Conservation (phyloP, 2,888 invertebrate species). For the Aphelenchoides bicaudatus region DNA sequence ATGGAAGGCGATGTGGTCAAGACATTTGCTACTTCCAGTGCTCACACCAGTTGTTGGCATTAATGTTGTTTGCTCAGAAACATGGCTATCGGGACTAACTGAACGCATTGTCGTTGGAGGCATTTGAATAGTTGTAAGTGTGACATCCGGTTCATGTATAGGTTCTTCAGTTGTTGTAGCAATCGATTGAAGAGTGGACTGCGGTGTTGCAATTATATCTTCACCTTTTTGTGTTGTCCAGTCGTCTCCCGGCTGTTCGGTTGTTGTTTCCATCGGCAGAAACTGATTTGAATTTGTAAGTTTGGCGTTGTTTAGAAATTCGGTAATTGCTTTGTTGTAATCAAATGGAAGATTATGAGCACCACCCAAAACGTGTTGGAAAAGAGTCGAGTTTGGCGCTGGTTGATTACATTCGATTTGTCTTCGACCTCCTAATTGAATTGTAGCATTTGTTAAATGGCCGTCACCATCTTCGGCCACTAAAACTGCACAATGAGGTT, state of each 20-base stretch:
- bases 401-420: background rate
- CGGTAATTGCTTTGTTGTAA: background rate
- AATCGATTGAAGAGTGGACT: background rate
- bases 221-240: too few relatives aligned
- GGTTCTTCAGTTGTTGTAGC: conserved; percentile 11
- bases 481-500: conserved; percentile 2
- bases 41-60: too few relatives aligned
- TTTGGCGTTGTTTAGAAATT: conserved; percentile 4
- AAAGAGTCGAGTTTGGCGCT: background rate
- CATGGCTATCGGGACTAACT: too few relatives aligned
- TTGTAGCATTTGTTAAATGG: background rate
- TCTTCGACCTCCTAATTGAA: background rate
- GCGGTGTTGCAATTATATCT: too few relatives aligned
- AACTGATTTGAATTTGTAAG: background rate
- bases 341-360: conserved; percentile 10
- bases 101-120: too few relatives aligned
- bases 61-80: too few relatives aligned
- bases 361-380: background rate
- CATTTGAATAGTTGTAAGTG: too few relatives aligned
- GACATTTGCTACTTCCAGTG: too few relatives aligned
- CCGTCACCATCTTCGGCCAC: background rate
- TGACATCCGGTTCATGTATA: conserved; percentile 1
- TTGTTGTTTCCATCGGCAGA: background rate
- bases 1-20: too few relatives aligned
- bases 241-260: too few relatives aligned